Base-by-base conservation (phyloP, 2,888 invertebrate genomes). In the Mythimna vitellina region DNA sequence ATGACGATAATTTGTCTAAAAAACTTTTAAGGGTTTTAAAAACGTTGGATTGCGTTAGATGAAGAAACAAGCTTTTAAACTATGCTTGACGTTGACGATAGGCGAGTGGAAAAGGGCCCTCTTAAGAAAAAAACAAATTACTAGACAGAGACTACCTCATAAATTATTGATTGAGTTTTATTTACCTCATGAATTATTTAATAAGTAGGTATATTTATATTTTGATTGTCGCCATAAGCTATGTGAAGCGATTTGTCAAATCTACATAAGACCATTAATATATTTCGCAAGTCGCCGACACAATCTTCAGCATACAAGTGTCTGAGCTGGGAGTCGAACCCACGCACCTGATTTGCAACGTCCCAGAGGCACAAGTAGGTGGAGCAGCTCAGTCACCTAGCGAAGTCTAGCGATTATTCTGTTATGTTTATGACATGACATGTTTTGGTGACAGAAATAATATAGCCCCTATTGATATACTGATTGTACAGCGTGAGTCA, bases 311-410 rank as follows among this genome's bases (percentile, higher is more conserved):
- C 80, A 87, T 85, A 87, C 91, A 91, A 92, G 92, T 92, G 92
- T 87, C 88, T 89, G 90, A 88, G 90, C 85, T 82, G 86, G 92
- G 91, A 90, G 87, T 89, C 82, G 89, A 91, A 90, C 96, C 96
- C 95, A 96, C 95, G 95, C 96, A 92, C 89, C 90, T 95, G 92
- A 95, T 95, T 96, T 95, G 94, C 94, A 93, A 93, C 82, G 89
- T 89, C 90, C 83, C 86, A 82, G 85, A 83, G 79, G 84, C 78
- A 80, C 83, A 83, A 90, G 93, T 93, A 92, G 92, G 92, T 90
- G 91, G 89, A 83, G 87, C 86, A 76, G 80, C 80, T 85, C 88
- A 86, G 88, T 90, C 89, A 88, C 88, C 89, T 86, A 86, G 82
- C 83, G 77, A 79, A 79, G 68, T 51, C 57, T 67, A 78, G 80